Conservation (phyloP, 2,113 vertebrate species). For the Pyrgilauda ruficollis region DNA sequence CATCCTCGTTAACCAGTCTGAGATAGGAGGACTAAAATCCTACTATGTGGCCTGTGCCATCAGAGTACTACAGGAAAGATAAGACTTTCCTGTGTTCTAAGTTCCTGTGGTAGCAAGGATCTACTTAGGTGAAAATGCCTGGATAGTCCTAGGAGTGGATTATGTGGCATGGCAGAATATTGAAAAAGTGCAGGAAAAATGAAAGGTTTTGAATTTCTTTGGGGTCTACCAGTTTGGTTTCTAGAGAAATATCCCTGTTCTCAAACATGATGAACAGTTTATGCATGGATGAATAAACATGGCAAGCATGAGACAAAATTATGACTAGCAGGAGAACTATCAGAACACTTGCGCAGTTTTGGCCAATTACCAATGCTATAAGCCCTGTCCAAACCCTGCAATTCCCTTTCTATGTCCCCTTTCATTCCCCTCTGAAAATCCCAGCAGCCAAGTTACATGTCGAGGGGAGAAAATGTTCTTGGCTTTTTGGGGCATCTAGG, state of each 20-base stretch:
- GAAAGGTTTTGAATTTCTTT: background rate
- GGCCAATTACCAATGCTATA: background rate
- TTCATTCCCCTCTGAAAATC: background rate
- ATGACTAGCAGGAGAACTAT: background rate
- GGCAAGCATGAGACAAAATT: background rate
- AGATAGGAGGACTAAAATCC: background rate
- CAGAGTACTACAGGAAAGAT: background rate
- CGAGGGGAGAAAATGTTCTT: constrained; percentile 27
- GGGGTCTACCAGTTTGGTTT: background rate
- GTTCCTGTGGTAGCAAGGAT: background rate
- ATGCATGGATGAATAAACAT: background rate
- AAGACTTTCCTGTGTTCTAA: background rate
- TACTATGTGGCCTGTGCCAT: accelerated
- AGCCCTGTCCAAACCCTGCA: background rate
- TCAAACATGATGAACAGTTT: background rate
- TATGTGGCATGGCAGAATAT: background rate
- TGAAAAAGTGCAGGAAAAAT: background rate
- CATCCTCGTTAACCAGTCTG: background rate
- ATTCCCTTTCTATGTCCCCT: background rate
- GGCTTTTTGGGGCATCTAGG: background rate
- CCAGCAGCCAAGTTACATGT: background rate
- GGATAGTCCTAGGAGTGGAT: background rate
- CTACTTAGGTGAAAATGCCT: background rate
- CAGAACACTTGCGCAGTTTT: background rate
- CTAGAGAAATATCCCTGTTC: background rate